Percentiles rank a stretch among this genome's conserved stretches.
These are phyloP conservation scores for Riparia riparia DNA, from an alignment of 2,113 vertebrate species.

Conservation along the genomic window DNA sequence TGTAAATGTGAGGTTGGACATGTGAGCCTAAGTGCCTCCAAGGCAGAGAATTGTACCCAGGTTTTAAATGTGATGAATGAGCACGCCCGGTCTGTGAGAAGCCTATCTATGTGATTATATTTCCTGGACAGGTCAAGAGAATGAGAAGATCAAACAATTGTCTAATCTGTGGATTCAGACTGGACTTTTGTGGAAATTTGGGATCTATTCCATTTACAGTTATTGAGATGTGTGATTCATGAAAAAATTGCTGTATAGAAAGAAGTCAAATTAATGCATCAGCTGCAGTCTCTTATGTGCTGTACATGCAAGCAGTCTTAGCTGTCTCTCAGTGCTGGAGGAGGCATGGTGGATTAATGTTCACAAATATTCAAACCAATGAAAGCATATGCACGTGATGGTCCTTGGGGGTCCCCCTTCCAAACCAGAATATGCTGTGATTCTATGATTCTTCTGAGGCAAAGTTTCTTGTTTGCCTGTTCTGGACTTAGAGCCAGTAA, in stretches of 20 bases:
- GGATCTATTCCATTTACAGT: not conserved
- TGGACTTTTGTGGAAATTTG: not conserved
- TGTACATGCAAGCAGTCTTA: not conserved
- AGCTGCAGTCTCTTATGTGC: not conserved
- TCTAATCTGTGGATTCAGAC: not conserved
- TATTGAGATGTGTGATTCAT: not conserved
- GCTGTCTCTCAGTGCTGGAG: not conserved
- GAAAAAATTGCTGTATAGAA: not conserved
- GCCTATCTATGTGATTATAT: not conserved
- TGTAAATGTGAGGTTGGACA: not conserved
- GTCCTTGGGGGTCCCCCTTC: not conserved
- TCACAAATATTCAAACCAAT: not conserved
- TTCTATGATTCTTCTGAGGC: not conserved
- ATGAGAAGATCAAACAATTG: not conserved
- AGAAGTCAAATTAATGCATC: not conserved
- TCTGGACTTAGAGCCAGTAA: not conserved
- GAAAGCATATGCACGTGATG: not conserved
- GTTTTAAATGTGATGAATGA: not conserved
- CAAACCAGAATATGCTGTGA: not conserved
- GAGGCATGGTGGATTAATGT: not conserved
- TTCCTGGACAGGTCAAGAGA: not conserved
- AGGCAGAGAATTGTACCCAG: not conserved
- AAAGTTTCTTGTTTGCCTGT: not conserved
- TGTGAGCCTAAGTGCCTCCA: not conserved
- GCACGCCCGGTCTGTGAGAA: not conserved